Percentiles rank a stretch among this genome's conserved stretches.
Evolutionary conservation across 2,888 invertebrate species (phyloP).

Genomic region (Tetragnatha montana): DNA sequence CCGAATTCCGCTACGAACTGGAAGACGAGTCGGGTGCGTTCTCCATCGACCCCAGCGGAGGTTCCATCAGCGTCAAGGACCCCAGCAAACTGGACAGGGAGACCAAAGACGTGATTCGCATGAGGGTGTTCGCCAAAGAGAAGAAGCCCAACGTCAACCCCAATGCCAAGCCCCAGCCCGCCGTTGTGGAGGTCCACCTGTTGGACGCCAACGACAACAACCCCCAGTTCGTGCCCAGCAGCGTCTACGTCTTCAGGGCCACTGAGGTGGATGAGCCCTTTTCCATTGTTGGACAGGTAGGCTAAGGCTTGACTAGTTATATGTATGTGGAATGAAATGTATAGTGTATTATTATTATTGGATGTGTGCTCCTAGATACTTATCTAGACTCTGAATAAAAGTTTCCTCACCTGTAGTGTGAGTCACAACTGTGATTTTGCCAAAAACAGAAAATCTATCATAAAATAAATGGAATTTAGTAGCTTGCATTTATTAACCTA

Average conservation of each 20-base stretch:
- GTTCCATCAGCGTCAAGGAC: constrained; percentile 89
- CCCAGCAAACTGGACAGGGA: constrained; percentile 88
- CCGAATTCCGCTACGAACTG: constrained; percentile 87
- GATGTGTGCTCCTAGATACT: no score
- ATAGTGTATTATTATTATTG: no score
- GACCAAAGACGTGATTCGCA: constrained; percentile 82
- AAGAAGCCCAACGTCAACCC: constrained; percentile 82
- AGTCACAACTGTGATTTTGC: no score
- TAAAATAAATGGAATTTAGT: no score
- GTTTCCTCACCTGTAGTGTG: no score
- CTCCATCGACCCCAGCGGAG: constrained; percentile 85
- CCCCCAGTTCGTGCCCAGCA: constrained; percentile 88
- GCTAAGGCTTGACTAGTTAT: background rate
- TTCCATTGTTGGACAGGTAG: constrained; percentile 83
- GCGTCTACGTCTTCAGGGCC: constrained; percentile 87
- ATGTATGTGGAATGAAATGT: no score
- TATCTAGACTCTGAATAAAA: no score
- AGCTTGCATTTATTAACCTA: no score
- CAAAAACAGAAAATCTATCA: no score
- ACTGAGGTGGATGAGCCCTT: constrained; percentile 83
- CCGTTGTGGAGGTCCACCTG: constrained; percentile 81
- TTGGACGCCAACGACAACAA: constrained; percentile 92
- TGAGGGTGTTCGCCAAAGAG: constrained; percentile 84
- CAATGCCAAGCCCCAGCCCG: constrained; percentile 78
- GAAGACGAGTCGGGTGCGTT: constrained; percentile 86